These are phyloP conservation scores for Carabus problematicus DNA, from an alignment of 2,888 invertebrate genomes.

Conservation along the genomic window DNA sequence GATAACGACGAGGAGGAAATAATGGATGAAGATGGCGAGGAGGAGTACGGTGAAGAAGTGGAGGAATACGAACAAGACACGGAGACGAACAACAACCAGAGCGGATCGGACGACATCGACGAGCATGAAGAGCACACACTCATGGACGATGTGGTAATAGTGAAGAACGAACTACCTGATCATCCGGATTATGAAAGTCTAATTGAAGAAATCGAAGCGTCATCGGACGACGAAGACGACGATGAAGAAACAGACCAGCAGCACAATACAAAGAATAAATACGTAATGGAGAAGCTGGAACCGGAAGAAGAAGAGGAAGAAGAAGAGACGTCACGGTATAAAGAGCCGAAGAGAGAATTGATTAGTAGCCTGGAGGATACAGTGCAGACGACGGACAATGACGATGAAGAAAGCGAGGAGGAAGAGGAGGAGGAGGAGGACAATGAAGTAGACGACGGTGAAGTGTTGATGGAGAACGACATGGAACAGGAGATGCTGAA, in stretches of 20 bases:
- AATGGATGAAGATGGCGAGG: slow-evolving; percentile 42
- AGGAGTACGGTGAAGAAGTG: slow-evolving; percentile 47
- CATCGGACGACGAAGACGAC: slow-evolving; percentile 39
- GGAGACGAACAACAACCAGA: slow-evolving; percentile 33
- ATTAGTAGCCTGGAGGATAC: too few species aligned
- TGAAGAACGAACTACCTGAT: slow-evolving; percentile 44
- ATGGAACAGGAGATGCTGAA: slow-evolving; percentile 41
- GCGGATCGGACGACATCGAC: slow-evolving; percentile 47
- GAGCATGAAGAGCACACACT: slow-evolving; percentile 49
- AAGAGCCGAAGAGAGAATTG: too few species aligned
- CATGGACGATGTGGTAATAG: slow-evolving; percentile 47
- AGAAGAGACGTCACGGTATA: too few species aligned
- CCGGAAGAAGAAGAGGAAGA: not conserved
- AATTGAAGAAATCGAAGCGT: slow-evolving; percentile 53
- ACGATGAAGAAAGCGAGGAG: not conserved
- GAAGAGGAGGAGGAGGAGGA: slow-evolving; percentile 2
- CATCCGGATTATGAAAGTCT: slow-evolving; percentile 52
- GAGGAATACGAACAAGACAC: slow-evolving; percentile 44
- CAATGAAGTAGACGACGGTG: not conserved
- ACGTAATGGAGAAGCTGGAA: too few species aligned
- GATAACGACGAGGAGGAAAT: slow-evolving; percentile 36
- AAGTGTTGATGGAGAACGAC: slow-evolving; percentile 17
- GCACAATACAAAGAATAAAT: not conserved
- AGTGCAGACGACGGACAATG: not conserved
- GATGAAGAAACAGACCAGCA: slow-evolving; percentile 32